phyloP scores from a whole-genome alignment of 1,140 invertebrate species.

The Adoxophyes honmai region DNA sequence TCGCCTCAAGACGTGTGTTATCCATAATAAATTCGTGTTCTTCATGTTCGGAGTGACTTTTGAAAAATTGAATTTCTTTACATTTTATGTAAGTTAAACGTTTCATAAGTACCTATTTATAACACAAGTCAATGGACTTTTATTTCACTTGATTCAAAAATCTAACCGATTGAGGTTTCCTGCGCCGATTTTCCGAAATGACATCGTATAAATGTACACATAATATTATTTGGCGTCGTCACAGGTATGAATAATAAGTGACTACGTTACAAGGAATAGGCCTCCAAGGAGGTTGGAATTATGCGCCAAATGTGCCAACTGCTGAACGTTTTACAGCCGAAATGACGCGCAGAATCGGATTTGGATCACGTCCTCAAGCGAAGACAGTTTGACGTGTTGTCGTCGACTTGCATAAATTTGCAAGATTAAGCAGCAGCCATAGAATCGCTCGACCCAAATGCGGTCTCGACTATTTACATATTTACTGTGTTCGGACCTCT shows the following conservation, averaged over 20 bases:
- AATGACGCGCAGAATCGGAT: constrained; percentile 63
- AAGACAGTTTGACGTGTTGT: constrained; percentile 69
- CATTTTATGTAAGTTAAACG: too few species aligned
- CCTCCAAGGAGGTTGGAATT: constrained; percentile 53
- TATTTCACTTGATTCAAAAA: too few species aligned
- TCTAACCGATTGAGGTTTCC: neutral
- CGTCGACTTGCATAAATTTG: constrained; percentile 70
- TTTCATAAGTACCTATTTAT: too few species aligned
- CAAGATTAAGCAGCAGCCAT: constrained; percentile 56
- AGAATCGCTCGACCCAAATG: constrained; percentile 30
- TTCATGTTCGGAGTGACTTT: too few species aligned
- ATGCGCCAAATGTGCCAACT: constrained; percentile 65
- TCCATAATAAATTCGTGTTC: too few species aligned
- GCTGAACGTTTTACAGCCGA: constrained; percentile 63
- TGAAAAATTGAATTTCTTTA: too few species aligned
- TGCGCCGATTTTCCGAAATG: neutral
- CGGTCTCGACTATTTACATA: constrained; percentile 57
- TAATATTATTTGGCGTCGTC: constrained; percentile 16
- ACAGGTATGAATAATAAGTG: constrained; percentile 53
- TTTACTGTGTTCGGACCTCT: constrained; percentile 29
- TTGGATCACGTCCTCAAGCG: constrained; percentile 66
- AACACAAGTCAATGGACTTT: too few species aligned
- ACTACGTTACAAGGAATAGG: constrained; percentile 38
- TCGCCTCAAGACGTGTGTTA: too few species aligned
- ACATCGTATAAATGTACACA: neutral